These are phyloP conservation scores for Sesia apiformis DNA, from an alignment of 2,888 invertebrate genomes.

Conservation along the genomic window DNA sequence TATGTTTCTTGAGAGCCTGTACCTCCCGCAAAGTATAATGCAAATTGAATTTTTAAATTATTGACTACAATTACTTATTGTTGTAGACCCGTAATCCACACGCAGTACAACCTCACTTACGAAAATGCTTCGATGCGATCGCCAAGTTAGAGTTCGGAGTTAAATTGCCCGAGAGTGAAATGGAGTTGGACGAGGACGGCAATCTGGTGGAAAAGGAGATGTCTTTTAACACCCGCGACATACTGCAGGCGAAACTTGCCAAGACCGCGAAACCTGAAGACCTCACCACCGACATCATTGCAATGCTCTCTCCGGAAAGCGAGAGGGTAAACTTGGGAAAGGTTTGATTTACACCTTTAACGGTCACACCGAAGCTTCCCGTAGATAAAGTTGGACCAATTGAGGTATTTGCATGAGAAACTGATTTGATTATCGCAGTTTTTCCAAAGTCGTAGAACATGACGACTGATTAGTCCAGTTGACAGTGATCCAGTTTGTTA, in stretches of 20 bases:
- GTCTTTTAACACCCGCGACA: slow-evolving; percentile 55
- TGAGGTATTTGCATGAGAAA: no score
- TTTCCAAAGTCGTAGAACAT: no score
- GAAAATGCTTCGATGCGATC: slow-evolving; percentile 92
- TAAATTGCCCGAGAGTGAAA: slow-evolving; percentile 63
- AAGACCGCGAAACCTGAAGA: slow-evolving; percentile 56
- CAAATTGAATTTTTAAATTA: neutral
- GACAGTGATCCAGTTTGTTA: no score
- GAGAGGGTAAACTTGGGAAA: slow-evolving; percentile 86
- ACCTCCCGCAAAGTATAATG: neutral
- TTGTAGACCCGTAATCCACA: slow-evolving; percentile 86
- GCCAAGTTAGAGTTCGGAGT: slow-evolving; percentile 84
- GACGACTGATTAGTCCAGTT: no score
- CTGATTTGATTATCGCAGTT: no score
- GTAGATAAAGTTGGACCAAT: no score
- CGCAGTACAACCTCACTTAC: slow-evolving; percentile 91
- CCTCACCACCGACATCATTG: slow-evolving; percentile 87
- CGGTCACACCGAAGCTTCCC: no score
- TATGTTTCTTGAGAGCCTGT: neutral
- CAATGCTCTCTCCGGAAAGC: slow-evolving; percentile 93
- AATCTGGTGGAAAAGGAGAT: slow-evolving; percentile 54
- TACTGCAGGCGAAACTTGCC: slow-evolving; percentile 52
- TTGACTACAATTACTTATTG: neutral
- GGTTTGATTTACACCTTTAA: slow-evolving; percentile 22
- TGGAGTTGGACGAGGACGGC: slow-evolving; percentile 71